Conservation (phyloP, 2,113 vertebrate genomes). For the Parotia lawesii region DNA sequence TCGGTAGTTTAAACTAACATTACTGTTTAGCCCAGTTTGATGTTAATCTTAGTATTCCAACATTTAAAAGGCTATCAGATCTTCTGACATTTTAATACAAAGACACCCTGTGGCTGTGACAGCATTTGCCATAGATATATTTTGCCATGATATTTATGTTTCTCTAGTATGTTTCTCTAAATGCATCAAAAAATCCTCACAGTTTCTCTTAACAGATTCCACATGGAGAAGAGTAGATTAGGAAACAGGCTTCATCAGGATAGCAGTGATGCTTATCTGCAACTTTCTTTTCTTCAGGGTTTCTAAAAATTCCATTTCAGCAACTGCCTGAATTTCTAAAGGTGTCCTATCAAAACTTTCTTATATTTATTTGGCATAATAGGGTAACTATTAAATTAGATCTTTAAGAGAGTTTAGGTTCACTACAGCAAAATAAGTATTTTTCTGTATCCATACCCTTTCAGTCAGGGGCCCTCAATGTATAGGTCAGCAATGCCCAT, state of each 20-base stretch:
- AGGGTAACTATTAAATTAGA: background rate
- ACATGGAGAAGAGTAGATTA: background rate
- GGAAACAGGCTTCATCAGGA: background rate
- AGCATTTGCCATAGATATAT: background rate
- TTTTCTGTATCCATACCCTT: background rate
- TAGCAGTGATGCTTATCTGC: background rate
- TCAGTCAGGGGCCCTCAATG: background rate
- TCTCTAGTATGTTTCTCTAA: background rate
- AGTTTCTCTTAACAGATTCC: background rate
- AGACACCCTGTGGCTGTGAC: background rate
- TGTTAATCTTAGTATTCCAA: background rate
- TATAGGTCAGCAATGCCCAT: background rate
- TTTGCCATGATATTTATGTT: background rate
- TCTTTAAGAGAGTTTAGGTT: background rate
- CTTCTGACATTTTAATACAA: background rate
- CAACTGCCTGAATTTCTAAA: background rate
- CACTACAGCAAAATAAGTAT: background rate
- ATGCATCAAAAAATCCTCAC: background rate
- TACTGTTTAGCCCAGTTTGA: background rate
- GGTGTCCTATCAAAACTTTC: background rate
- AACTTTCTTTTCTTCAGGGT: background rate
- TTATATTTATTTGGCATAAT: background rate
- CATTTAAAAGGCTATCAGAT: background rate
- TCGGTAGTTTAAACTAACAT: background rate
- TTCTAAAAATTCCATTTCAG: background rate